Conservation (phyloP, 2,888 invertebrate species). For the Diaphora mendica region DNA sequence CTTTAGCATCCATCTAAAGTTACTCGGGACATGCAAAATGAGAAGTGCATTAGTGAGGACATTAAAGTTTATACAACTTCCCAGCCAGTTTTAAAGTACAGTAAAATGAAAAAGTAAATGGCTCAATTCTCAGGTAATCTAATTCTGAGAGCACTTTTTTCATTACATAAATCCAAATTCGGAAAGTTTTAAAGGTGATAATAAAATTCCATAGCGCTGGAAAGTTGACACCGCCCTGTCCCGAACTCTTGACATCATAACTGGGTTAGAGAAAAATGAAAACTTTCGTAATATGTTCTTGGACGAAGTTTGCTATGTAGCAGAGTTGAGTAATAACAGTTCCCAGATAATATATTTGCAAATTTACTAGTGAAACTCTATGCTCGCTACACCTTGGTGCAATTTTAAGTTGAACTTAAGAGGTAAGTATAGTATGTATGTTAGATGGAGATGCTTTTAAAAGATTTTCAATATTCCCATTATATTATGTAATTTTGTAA, state of each 20-base stretch:
- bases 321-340: constrained; percentile 69
- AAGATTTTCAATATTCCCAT: background rate
- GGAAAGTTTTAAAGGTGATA: constrained; percentile 66
- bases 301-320: constrained; percentile 66
- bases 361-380: constrained; percentile 61
- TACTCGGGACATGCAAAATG: constrained; percentile 41
- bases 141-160: constrained; percentile 51
- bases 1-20: constrained; percentile 28
- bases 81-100: constrained; percentile 22
- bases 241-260: constrained; percentile 67
- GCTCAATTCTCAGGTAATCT: constrained; percentile 30
- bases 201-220: constrained; percentile 66
- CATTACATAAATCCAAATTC: constrained; percentile 62
- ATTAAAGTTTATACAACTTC: constrained; percentile 35
- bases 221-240: constrained; percentile 66
- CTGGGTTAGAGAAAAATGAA: constrained; percentile 82
- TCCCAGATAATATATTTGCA: constrained; percentile 69
- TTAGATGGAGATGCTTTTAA: constrained; percentile 7
- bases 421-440: constrained; percentile 39
- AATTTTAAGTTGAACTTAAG: constrained; percentile 57
- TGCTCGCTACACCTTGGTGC: constrained; percentile 52
- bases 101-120: constrained; percentile 13
- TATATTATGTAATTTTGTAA: background rate
- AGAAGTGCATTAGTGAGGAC: constrained; percentile 41
- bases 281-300: constrained; percentile 80